Evolutionary conservation across 2,113 vertebrate species (phyloP).

Genomic region (Corythaeola cristata): DNA sequence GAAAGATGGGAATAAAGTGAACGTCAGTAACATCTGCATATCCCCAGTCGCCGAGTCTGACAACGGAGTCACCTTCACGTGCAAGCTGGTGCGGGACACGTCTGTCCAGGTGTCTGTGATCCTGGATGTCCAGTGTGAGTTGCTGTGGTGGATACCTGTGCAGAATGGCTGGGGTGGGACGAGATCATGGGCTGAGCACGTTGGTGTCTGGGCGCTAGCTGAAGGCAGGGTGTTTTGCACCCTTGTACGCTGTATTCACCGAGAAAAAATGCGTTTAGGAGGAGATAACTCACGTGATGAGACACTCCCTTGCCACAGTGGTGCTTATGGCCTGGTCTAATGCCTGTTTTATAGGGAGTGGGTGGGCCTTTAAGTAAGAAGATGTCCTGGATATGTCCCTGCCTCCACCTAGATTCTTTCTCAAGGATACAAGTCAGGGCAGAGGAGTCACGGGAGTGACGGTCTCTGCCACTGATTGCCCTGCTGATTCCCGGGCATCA

Average conservation of each 20-base stretch:
- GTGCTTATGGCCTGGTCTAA: not conserved
- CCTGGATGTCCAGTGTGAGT: constrained; percentile 80
- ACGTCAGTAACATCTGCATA: constrained; percentile 76
- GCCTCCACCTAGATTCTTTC: constrained; percentile 30
- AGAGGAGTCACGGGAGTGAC: not conserved
- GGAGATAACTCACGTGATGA: not conserved
- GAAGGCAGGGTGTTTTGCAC: not conserved
- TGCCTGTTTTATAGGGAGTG: not conserved
- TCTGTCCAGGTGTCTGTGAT: constrained; percentile 61
- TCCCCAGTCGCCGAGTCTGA: constrained; percentile 51
- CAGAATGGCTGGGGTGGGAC: not conserved
- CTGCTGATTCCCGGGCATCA: not conserved
- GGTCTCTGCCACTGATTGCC: not conserved
- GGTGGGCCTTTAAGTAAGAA: not conserved
- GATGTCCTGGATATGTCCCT: not conserved
- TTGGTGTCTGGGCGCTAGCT: rapidly evolving
- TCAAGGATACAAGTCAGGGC: constrained; percentile 9
- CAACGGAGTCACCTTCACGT: constrained; percentile 71
- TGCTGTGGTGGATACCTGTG: not conserved
- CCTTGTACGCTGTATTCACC: not conserved
- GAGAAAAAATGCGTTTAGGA: constrained; percentile 22
- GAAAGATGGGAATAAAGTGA: constrained; percentile 70
- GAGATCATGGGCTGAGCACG: not conserved
- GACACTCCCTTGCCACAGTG: constrained; percentile 24
- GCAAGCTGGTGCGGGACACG: constrained; percentile 65